Conservation (phyloP, 2,888 invertebrate genomes). For the Eubasilissa splendida region DNA sequence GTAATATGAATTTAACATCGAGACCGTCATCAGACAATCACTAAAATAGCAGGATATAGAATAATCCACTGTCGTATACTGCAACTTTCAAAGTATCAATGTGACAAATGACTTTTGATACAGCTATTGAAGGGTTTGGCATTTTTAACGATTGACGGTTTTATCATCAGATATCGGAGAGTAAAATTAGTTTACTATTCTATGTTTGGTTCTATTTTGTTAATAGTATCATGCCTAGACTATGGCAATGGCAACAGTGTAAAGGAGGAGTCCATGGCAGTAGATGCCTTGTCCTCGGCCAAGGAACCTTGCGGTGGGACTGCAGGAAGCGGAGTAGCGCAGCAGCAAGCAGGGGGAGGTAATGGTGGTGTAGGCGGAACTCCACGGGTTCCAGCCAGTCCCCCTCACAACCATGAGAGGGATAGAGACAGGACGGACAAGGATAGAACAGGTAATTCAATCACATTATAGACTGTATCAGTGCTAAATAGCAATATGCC, state of each 20-base stretch:
- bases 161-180: too few species aligned
- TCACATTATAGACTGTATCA: neutral
- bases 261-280: conserved; percentile 66
- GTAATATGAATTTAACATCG: too few species aligned
- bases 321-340: neutral
- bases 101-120: too few species aligned
- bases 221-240: conserved; percentile 68
- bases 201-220: conserved; percentile 44
- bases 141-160: too few species aligned
- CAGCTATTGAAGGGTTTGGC: too few species aligned
- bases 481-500: too few species aligned
- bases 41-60: neutral
- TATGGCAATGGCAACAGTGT: conserved; percentile 69
- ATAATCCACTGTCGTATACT: neutral
- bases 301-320: conserved; percentile 41
- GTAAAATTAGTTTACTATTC: neutral
- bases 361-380: conserved; percentile 19
- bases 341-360: conserved; percentile 29
- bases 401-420: conserved; percentile 65
- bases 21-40: neutral
- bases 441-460: conserved; percentile 66
- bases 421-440: conserved; percentile 70
- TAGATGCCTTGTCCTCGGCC: conserved; percentile 55
- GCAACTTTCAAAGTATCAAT: too few species aligned
- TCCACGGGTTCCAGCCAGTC: conserved; percentile 43